phyloP scores from a whole-genome alignment of 2,113 vertebrate species.

The Archocentrus centrarchus region DNA sequence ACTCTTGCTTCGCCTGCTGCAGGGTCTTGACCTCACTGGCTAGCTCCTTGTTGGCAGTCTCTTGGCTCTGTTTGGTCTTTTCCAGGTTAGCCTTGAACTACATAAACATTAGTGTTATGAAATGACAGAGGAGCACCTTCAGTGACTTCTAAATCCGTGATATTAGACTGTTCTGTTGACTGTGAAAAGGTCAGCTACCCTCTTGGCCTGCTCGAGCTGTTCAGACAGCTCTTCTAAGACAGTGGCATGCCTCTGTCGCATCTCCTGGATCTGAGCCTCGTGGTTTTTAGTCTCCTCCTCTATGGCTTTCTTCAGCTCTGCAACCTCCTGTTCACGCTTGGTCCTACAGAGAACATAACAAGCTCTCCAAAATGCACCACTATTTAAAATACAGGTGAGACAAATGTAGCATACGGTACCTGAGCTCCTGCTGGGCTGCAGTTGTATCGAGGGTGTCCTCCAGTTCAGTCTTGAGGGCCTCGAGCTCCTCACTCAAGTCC shows the following conservation, averaged over 20 bases:
- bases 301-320: conserved; percentile 96
- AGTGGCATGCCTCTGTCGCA: conserved; percentile 89
- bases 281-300: conserved; percentile 97
- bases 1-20: conserved; percentile 93
- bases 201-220: conserved; percentile 96
- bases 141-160: not conserved
- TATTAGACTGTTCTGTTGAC: not conserved
- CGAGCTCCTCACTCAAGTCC: conserved; percentile 95
- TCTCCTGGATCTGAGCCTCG: conserved; percentile 95
- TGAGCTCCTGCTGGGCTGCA: conserved; percentile 96
- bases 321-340: conserved; percentile 96
- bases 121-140: not conserved
- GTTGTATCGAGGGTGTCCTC: conserved; percentile 98
- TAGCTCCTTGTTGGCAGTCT: conserved; percentile 95
- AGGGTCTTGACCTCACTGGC: conserved; percentile 90
- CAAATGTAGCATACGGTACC: conserved; percentile 78
- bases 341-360: conserved; percentile 78
- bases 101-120: not conserved
- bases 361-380: not conserved
- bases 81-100: conserved; percentile 97
- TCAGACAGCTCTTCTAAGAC: conserved; percentile 95
- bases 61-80: conserved; percentile 96
- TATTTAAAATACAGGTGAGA: not conserved
- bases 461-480: conserved; percentile 96
- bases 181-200: conserved; percentile 76